Percentiles rank a stretch among this genome's conserved stretches.
Evolutionary conservation across 2,888 invertebrate genomes (phyloP).

Genomic region (Anarsia innoxiella): DNA sequence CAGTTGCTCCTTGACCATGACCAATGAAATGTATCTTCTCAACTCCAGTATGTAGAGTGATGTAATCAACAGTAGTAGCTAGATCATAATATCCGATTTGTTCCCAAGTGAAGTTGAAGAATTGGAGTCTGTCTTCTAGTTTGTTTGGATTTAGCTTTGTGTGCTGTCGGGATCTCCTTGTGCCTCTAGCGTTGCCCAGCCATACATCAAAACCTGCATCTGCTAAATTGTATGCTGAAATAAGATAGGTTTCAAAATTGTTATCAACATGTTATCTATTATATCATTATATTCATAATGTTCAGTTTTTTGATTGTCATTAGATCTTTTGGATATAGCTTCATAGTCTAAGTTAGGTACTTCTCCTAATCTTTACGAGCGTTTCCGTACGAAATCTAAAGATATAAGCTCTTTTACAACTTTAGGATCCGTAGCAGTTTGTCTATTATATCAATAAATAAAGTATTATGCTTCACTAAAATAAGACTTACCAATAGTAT

Average conservation of each 20-base stretch:
- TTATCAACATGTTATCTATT: too few species aligned
- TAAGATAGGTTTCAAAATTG: too few species aligned
- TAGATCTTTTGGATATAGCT: too few species aligned
- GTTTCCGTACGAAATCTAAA: too few species aligned
- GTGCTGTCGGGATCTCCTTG: slow-evolving; percentile 57
- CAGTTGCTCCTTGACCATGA: slow-evolving; percentile 24
- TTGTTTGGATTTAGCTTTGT: slow-evolving; percentile 15
- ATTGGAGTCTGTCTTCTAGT: slow-evolving; percentile 9
- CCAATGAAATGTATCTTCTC: slow-evolving; percentile 24
- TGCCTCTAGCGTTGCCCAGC: slow-evolving; percentile 84
- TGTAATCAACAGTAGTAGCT: slow-evolving; percentile 20
- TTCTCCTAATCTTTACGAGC: too few species aligned
- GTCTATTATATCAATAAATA: too few species aligned
- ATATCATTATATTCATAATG: too few species aligned
- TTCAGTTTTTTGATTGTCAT: too few species aligned
- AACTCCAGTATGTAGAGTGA: slow-evolving; percentile 17
- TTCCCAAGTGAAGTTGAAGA: slow-evolving; percentile 28
- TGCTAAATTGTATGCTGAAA: slow-evolving; percentile 45
- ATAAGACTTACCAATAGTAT: slow-evolving; percentile 28
- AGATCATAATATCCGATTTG: slow-evolving; percentile 21
- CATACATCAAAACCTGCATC: slow-evolving; percentile 79
- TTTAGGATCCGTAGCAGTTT: too few species aligned
- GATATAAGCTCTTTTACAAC: too few species aligned
- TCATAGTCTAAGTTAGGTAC: too few species aligned
- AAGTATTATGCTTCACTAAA: too few species aligned